A percentile compares a stretch with the other conserved stretches of the same genome.
phyloP scores from a whole-genome alignment of 1,140 invertebrate species.

The Papilio polyxenes region DNA sequence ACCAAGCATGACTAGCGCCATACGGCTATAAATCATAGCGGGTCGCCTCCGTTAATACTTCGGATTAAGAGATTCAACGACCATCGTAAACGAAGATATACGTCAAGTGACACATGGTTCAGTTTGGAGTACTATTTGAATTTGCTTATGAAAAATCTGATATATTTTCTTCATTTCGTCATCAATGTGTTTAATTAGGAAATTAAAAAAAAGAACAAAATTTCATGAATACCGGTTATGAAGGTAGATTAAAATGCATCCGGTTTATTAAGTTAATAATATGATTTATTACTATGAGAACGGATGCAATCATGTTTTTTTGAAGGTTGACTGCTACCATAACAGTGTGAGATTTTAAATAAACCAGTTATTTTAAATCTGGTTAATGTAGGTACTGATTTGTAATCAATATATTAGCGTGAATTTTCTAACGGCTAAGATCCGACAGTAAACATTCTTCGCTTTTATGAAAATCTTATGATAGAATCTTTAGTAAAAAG shows the following conservation, averaged over 20 bases:
- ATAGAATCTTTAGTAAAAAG: background rate
- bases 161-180: background rate
- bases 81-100: slow-evolving; percentile 54
- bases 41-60: slow-evolving; percentile 57
- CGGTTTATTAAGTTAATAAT: slow-evolving; percentile 55
- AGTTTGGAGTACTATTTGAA: slow-evolving; percentile 20
- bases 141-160: background rate
- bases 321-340: slow-evolving; percentile 46
- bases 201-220: background rate
- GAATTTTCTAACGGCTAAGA: no score
- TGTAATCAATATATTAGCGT: background rate
- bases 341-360: background rate
- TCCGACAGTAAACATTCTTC: no score
- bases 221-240: background rate
- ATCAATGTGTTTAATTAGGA: background rate
- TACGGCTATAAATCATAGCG: slow-evolving; percentile 56
- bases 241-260: slow-evolving; percentile 44
- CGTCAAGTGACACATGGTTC: slow-evolving; percentile 49
- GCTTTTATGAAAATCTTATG: background rate
- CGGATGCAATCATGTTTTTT: slow-evolving; percentile 51
- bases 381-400: background rate
- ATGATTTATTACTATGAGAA: slow-evolving; percentile 51
- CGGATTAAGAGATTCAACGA: slow-evolving; percentile 58
- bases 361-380: background rate
- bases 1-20: background rate